phyloP scores from a whole-genome alignment of 2,797 vertebrate species.

The Acrossocheilus fasciatus region DNA sequence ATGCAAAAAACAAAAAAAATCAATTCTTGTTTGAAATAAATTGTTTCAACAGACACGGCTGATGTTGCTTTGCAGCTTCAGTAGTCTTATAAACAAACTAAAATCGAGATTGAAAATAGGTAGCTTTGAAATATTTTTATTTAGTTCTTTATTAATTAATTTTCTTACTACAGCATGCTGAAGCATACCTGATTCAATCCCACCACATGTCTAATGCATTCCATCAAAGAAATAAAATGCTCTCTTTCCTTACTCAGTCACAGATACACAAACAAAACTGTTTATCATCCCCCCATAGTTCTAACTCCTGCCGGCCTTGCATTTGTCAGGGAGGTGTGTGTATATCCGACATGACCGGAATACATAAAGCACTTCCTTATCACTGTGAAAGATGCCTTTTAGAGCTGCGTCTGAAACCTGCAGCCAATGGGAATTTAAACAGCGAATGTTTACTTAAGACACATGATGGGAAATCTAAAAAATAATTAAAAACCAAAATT shows the following conservation, averaged over 20 bases:
- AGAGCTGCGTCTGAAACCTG: not conserved
- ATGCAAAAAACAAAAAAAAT: not conserved
- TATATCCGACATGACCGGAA: conserved; percentile 40
- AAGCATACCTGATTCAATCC: conserved; percentile 21
- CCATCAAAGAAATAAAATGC: conserved; percentile 52
- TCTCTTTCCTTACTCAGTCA: conserved; percentile 39
- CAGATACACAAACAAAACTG: conserved; percentile 55
- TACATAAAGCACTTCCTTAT: conserved; percentile 42
- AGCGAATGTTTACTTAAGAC: not conserved
- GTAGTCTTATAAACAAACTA: not conserved
- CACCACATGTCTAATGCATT: conserved; percentile 32
- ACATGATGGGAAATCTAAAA: not conserved
- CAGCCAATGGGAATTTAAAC: conserved; percentile 22
- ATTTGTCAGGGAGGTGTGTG: conserved; percentile 44
- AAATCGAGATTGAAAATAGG: not conserved
- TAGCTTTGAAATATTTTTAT: not conserved
- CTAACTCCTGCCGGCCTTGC: conserved; percentile 17
- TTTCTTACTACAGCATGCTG: conserved; percentile 6
- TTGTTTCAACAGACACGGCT: not conserved
- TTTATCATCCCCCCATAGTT: conserved; percentile 43
- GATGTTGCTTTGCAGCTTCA: not conserved
- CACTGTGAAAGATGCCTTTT: conserved; percentile 47
- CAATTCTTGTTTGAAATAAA: not conserved
- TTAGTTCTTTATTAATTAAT: conserved; percentile 6
- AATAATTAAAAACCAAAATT: not conserved